A percentile compares a stretch with the other conserved stretches of the same genome.
phyloP scores from a whole-genome alignment of 2,113 vertebrate genomes.

The Laticauda laticaudata region DNA sequence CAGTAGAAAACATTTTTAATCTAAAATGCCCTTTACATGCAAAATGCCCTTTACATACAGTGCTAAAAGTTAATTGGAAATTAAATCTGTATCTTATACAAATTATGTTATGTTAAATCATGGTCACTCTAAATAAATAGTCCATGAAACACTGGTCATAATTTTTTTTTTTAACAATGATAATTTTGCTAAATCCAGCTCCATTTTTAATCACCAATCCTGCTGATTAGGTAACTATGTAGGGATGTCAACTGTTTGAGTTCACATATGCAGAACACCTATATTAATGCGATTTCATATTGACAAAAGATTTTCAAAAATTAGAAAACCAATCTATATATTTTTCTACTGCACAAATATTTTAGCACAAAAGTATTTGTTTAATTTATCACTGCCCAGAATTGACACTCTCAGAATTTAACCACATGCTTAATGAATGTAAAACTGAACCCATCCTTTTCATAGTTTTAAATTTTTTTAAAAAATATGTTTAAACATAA shows the following conservation, averaged over 20 bases:
- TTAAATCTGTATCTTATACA: slow-evolving; percentile 57
- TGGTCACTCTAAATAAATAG: slow-evolving; percentile 60
- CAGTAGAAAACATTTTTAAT: slow-evolving; percentile 58
- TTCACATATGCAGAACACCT: slow-evolving; percentile 3
- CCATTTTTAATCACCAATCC: slow-evolving; percentile 53
- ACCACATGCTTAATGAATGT: slow-evolving; percentile 11
- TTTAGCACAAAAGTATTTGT: slow-evolving; percentile 30
- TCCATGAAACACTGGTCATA: slow-evolving; percentile 56
- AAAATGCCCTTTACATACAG: slow-evolving; percentile 47
- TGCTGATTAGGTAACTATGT: slow-evolving; percentile 52
- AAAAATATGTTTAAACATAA: slow-evolving; percentile 40
- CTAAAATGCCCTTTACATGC: slow-evolving; percentile 51
- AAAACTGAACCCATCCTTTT: slow-evolving; percentile 22
- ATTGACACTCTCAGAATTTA: slow-evolving; percentile 21
- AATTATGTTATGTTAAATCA: slow-evolving; percentile 61
- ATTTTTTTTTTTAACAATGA: slow-evolving; percentile 66
- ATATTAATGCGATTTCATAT: slow-evolving; percentile 25
- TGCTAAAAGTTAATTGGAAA: slow-evolving; percentile 67
- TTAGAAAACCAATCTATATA: background rate
- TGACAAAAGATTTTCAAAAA: slow-evolving; percentile 32
- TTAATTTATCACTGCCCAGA: background rate
- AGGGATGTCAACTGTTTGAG: slow-evolving; percentile 48
- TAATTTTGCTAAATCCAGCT: slow-evolving; percentile 59
- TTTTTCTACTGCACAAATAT: background rate
- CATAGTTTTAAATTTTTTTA: background rate